Base-by-base conservation (phyloP, 2,113 vertebrate species). In the Myocastor coypus region DNA sequence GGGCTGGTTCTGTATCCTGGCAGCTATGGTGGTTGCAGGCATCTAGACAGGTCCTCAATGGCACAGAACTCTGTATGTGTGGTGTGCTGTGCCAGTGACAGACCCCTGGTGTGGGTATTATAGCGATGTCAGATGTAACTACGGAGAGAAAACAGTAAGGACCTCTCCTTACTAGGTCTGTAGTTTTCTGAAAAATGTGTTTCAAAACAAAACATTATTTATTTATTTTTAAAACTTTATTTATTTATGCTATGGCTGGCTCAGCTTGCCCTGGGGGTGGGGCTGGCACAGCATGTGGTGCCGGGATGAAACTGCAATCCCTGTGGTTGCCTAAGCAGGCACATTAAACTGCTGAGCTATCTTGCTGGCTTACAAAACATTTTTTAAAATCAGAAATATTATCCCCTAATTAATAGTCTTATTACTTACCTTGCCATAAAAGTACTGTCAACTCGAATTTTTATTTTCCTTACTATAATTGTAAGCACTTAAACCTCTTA, bases 381-480 rank as follows among this genome's bases (percentile, higher is more conserved):
- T 77, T 46, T 28, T 26, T 5, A 82, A 75, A 68, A 75, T 28
- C 16, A 82, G 24, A 92, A 92, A 71, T 88, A 80, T 32, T 86
- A 63, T 93, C 89, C 52, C 37, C 20, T 26, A 73, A 73, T 22
- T 75, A 75, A 92, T 86, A 57, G 78, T 26, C 34, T 37, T 92
- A 81, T 87, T 73, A 87, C 8, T 93, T 61, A 88, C 5, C 46
- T 4, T 77, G 22, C 40, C 91, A 78, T 93, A 85, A 92, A 75
- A 95, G 71, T 88, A 69, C 12, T 13, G 16, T 24, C 80, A 77
- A 52, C 55, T 85, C 81, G 40, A 59, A 7, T 78, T 92, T 93
- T 94, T 75, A 80, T 61, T 89, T 96, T 90, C 42, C 64, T 89
- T 92, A 69, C 84, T 83, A 71, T 91, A 40, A 89, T 87, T 90